Conservation (phyloP, 2,888 invertebrate species). For the Adineta ricciae region DNA sequence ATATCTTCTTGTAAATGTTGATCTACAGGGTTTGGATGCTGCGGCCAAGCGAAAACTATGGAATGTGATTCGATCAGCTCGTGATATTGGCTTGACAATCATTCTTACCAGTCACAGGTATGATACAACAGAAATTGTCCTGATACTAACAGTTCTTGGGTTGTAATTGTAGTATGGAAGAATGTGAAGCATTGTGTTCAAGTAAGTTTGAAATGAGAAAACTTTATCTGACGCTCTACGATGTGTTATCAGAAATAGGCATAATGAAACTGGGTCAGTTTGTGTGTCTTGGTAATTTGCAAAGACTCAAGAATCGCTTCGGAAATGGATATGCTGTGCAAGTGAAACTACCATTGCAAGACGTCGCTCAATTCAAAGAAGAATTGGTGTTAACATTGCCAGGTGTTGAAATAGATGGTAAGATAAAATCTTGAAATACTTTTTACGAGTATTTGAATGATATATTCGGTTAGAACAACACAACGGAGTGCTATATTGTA, state of each 20-base stretch:
- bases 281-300: neutral
- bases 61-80: conserved; percentile 46
- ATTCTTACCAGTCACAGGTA: conserved; percentile 47
- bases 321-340: neutral
- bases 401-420: neutral
- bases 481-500: neutral
- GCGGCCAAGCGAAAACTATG: conserved; percentile 48
- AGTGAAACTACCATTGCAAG: neutral
- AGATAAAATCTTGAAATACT: neutral
- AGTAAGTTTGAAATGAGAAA: neutral
- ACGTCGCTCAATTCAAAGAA: neutral
- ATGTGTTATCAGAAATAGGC: neutral
- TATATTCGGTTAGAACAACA: neutral
- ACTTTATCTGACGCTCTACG: too few relatives aligned
- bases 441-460: neutral
- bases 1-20: too few relatives aligned
- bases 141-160: neutral
- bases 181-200: conserved; percentile 32
- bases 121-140: neutral
- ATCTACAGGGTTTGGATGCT: conserved; percentile 49
- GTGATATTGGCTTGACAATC: conserved; percentile 44
- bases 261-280: neutral
- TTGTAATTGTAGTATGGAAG: conserved; percentile 30
- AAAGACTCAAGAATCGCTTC: neutral
- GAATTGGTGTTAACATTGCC: neutral